Base-by-base conservation (phyloP, 1,140 invertebrate genomes). In the Neocloeon triangulifer region DNA sequence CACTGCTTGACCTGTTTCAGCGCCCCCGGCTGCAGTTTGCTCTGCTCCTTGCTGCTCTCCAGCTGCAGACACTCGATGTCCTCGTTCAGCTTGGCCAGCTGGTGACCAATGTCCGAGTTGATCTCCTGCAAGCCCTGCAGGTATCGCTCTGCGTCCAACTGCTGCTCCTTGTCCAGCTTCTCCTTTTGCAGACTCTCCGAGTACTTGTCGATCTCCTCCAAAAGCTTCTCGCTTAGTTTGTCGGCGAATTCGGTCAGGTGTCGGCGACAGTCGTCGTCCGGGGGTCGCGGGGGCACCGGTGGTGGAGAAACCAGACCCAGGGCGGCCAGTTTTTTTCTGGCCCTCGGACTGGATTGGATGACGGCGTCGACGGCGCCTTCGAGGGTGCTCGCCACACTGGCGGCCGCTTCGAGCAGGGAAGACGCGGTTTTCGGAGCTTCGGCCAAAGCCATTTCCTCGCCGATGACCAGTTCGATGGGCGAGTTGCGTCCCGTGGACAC, bases 231-330 rank as follows among this genome's bases (percentile, higher is more conserved):
- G 35, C 61, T 64, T 4, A 75, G 47, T 44, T 76, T 73, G 43
- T 81, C 74, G 1, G 73, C 74, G 39, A 78, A 78, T 40, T 77
- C 73, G 2, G 68, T 69, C 25, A 79, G 52, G 46, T 78, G 68
- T 39, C 65, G 62, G 34, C 59, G 55, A 31, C 64, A 64, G 36
- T 73, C 67, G 44, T 70, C 61, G 12, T 29, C 29, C 25, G 18
- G 9, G 30, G 18, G 38, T 7, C 18, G 14, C 14, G 19, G 13
- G 9, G 3, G 18, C 15, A 19, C 18, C 3, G n/a, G 9, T 25
- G 18, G 15, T 4, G 19, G 17, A 8, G 18, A 4, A 2, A 23
- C 1, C 14, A 13, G 4, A 12, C 17, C 8, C 36, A 53, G 50
- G 29, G 57, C 52, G 3, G 58, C 41, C 29, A 59, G 46, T 41